A percentile compares a stretch with the other conserved stretches of the same genome.
Conservation (phyloP, 2,888 invertebrate species). For the Caradrina clavipalpis region DNA sequence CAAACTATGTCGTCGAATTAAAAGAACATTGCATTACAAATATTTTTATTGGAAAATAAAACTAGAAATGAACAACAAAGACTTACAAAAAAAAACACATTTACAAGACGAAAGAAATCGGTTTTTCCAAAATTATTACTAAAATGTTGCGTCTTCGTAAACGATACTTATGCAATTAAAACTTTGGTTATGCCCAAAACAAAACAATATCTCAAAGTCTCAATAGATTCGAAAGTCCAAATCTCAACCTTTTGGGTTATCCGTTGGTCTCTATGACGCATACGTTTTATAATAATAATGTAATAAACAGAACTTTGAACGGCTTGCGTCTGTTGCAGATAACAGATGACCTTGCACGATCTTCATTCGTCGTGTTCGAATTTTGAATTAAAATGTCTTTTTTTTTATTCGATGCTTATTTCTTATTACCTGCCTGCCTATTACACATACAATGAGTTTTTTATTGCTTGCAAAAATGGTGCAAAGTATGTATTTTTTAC, state of each 20-base stretch:
- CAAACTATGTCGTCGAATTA: no score
- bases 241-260: not conserved
- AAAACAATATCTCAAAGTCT: not conserved
- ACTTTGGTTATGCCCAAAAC: not conserved
- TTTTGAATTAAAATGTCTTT: conserved; percentile 1
- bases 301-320: conserved; percentile 26
- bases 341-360: conserved; percentile 32
- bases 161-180: not conserved
- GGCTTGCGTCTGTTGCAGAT: conserved; percentile 14
- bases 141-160: no score
- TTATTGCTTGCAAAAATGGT: not conserved
- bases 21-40: no score
- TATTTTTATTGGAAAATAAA: no score
- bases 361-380: conserved; percentile 6
- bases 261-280: not conserved
- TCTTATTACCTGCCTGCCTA: not conserved
- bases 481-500: not conserved
- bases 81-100: no score
- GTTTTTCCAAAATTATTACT: not conserved
- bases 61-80: no score
- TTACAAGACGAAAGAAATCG: not conserved
- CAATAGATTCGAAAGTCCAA: not conserved
- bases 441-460: not conserved
- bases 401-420: no score
- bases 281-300: not conserved